Conservation (phyloP, 2,113 vertebrate species). For the Peromyscus californicus region DNA sequence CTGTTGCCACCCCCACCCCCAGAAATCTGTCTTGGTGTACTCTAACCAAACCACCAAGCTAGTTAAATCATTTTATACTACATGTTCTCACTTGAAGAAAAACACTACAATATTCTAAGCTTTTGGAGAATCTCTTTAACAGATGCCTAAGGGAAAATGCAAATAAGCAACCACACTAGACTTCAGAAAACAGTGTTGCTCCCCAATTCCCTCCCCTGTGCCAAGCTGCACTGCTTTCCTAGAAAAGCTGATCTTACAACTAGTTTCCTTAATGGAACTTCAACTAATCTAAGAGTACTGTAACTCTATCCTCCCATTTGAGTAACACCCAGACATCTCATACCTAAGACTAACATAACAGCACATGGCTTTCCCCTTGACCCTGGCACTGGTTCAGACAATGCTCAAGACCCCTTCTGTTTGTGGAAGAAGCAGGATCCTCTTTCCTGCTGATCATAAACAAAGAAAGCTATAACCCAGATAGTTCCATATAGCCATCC, state of each 20-base stretch:
- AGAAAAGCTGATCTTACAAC: constrained; percentile 25
- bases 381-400: constrained; percentile 39
- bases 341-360: constrained; percentile 35
- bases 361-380: neutral
- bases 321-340: constrained; percentile 21
- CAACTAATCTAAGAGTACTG: constrained; percentile 12
- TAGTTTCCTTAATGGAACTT: constrained; percentile 40
- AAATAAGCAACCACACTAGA: constrained; percentile 31
- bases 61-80: constrained; percentile 46
- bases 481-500: neutral
- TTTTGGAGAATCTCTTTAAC: constrained; percentile 36
- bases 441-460: constrained; percentile 52
- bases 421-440: neutral
- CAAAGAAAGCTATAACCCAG: neutral
- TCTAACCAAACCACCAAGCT: neutral
- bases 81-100: constrained; percentile 59
- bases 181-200: constrained; percentile 4
- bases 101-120: neutral
- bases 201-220: neutral
- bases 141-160: constrained; percentile 18
- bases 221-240: constrained; percentile 34
- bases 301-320: neutral
- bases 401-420: constrained; percentile 30
- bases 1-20: neutral
- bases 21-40: neutral